These are phyloP conservation scores for Hetaerina americana DNA, from an alignment of 1,140 invertebrate species.

Conservation along the genomic window DNA sequence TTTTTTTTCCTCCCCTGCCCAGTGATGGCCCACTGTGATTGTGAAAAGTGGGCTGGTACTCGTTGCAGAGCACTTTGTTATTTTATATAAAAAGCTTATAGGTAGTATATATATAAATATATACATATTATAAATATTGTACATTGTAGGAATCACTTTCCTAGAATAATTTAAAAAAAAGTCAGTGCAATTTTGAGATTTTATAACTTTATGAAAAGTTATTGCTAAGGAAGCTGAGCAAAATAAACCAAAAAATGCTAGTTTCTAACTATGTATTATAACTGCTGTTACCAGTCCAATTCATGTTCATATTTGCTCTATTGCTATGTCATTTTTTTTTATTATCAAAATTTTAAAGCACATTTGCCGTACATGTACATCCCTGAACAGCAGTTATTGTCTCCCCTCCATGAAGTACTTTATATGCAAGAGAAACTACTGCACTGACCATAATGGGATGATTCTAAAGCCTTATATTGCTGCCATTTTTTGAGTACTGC, in stretches of 20 bases:
- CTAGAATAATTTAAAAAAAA: conserved; percentile 1
- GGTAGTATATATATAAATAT: background rate
- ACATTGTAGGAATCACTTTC: background rate
- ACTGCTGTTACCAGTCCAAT: background rate
- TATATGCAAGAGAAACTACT: background rate
- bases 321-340: background rate
- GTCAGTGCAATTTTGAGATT: background rate
- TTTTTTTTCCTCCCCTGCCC: background rate
- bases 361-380: background rate
- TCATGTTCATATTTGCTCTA: background rate
- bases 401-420: background rate
- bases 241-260: background rate
- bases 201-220: background rate
- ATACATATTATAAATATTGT: conserved; percentile 1
- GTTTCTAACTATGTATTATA: too few species aligned
- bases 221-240: background rate
- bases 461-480: background rate
- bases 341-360: background rate
- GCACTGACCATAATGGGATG: background rate
- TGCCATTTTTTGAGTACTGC: background rate
- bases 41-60: background rate
- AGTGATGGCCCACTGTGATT: background rate
- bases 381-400: background rate
- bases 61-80: background rate
- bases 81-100: conserved; percentile 1